Evolutionary conservation across 2,888 invertebrate genomes (phyloP), one percentile per base, ranked within the genome.

Genomic region (Spialia ferax): DNA sequence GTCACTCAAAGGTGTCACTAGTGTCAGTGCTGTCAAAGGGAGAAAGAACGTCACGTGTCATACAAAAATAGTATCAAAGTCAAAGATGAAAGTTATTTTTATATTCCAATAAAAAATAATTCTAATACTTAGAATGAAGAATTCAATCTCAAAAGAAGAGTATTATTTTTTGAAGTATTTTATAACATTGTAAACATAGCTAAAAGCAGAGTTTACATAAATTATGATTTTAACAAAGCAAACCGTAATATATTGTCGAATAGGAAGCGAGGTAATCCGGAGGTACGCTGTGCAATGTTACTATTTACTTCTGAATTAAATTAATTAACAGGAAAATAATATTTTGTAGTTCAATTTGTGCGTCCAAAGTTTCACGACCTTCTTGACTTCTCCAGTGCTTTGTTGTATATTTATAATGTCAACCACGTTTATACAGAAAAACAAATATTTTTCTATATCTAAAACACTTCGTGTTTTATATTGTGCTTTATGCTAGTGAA

Each of bases 61-160:
- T 84, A 82, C 82, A 83, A 87, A 92, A 93, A 91, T 91, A 93
- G 91, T 78, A 85, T 86, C 83, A 83, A 83, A 86, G 84, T 86
- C 82, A 82, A 86, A 86, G 85, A 91, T 90, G 91, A 89, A 87
- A 92, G 93, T 91, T 91, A 93, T 90, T 91, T 92, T 83, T 91
- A 89, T 87, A 83, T 80, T 85, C 79, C 76, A 70, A 81, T 74
- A 71, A 75, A 79, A 82, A 84, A 79, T 77, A 20, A 75, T 77
- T 80, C 75, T 78, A 77, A 75, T 78, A 74, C 68, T 78, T 74
- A 84, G 71, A 76, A 89, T 88, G 84, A 79, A 77, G 72, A 70
- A 79, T 80, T 74, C 74, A 74, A 70, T 74, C 72, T 68, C 71
- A 73, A 78, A 79, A 76, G 72, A 73, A 74, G 70, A 77, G 69